Base-by-base conservation (phyloP, 2,113 vertebrate genomes). In the Alosa alosa region DNA sequence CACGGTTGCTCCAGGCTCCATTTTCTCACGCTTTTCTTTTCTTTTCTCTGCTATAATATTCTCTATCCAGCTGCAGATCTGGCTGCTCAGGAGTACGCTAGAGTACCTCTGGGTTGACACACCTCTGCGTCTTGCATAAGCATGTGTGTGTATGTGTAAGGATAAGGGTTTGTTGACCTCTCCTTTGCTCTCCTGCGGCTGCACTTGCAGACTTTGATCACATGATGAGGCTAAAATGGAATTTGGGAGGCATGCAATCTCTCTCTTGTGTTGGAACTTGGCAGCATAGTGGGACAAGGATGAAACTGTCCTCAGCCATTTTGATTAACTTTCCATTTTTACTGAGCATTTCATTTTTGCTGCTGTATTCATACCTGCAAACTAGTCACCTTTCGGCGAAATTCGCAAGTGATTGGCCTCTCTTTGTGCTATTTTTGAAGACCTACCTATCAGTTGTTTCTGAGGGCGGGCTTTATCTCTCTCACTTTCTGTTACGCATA, bases 1-100 rank as follows among this genome's bases (percentile, higher is more conserved):
- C 13, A 96, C 85, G 0, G 83, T 9, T 2, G 93, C 93, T 20
- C 95, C 96, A 0, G 92, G 89, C 82, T 95, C 91, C 94, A 95
- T 95, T 83, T 44, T 64, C 72, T 49, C 41, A 6, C 18, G 82
- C 49, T 84, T 72, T 72, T 68, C 15, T 81, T 55, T 9, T 47
- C 17, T 49, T n/a, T 20, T 46, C n/a, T n/a, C 2, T 84, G 36
- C 9, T 72, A 3, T 78, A 22, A 81, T 39, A 46, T 11, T 4
- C 20, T 60, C 44, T 68, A 20, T 46, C 1, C 8, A 72, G 72
- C 72, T 78, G 72, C 72, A 78, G 50, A 39, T 45, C 64, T 82
- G 75, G 17, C 46, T 46, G 41, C 41, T 84, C 55, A 47, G 25
- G 8, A 68, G 18, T 44, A 49, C 7, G 36, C 60, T 47, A 20